Evolutionary conservation across 2,797 vertebrate species (phyloP).

Genomic region (Sylvilagus floridanus): DNA sequence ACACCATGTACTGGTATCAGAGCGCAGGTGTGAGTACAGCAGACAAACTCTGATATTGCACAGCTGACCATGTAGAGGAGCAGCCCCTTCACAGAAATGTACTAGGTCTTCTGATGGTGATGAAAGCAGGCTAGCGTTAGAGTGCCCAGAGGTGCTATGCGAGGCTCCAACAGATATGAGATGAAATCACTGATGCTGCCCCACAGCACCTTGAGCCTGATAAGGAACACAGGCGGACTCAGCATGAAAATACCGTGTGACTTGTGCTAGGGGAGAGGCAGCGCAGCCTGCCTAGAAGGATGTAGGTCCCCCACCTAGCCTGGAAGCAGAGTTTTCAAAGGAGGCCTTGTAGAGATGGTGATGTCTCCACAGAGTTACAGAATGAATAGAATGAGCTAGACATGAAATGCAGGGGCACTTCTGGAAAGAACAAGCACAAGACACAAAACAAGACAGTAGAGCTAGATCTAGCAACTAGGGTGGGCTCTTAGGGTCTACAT

Average conservation of each 20-base stretch:
- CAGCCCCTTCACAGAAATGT: not conserved
- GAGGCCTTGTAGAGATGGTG: not conserved
- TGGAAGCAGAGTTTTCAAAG: not conserved
- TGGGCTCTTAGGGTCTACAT: not conserved
- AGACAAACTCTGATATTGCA: not conserved
- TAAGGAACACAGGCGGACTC: not conserved
- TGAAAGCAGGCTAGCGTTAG: not conserved
- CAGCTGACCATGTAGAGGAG: not conserved
- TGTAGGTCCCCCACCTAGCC: fast-evolving
- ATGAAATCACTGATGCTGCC: not conserved
- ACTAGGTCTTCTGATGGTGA: not conserved
- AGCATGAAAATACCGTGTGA: not conserved
- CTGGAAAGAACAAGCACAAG: constrained; percentile 10
- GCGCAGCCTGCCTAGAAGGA: not conserved
- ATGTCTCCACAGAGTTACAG: not conserved
- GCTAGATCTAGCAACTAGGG: not conserved
- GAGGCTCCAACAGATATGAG: not conserved
- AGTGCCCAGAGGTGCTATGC: not conserved
- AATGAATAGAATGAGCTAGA: not conserved
- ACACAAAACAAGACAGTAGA: not conserved
- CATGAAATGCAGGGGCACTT: not conserved
- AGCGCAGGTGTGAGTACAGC: not conserved
- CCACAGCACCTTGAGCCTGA: not conserved
- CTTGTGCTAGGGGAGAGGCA: not conserved
- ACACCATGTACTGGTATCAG: not conserved